Percentiles rank a stretch among this genome's conserved stretches.
Evolutionary conservation across 2,888 invertebrate species (phyloP).

Genomic region (Chydorus sphaericus): DNA sequence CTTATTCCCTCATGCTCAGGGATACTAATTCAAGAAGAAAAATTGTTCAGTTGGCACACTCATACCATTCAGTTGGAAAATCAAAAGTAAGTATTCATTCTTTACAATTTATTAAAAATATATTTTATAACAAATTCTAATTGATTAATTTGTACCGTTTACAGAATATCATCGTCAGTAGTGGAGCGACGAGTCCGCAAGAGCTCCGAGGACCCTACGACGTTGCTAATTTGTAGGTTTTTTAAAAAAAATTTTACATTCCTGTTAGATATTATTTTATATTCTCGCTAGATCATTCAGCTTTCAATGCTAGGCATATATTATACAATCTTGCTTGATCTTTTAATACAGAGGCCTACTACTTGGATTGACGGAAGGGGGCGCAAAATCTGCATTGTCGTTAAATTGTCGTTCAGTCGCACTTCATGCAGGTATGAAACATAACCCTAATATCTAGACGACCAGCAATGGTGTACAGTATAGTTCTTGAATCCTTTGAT

Average conservation of each 20-base stretch:
- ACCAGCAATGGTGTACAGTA: too few species aligned
- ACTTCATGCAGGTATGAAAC: constrained; percentile 1
- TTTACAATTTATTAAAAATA: neutral
- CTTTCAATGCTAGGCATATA: too few species aligned
- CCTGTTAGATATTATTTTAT: too few species aligned
- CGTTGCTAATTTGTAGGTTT: constrained; percentile 11
- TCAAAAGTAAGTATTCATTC: neutral
- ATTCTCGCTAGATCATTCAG: too few species aligned
- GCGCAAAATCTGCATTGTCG: neutral
- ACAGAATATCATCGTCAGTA: constrained; percentile 12
- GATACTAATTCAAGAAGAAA: constrained; percentile 10
- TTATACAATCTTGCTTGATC: neutral
- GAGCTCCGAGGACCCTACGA: constrained; percentile 12
- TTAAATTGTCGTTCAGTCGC: constrained; percentile 7
- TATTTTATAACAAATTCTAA: neutral
- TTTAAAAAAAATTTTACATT: neutral
- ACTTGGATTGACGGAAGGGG: constrained; percentile 12
- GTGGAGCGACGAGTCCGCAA: constrained; percentile 5
- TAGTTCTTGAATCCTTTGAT: neutral
- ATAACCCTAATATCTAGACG: neutral
- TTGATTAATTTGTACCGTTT: neutral
- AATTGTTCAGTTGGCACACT: constrained; percentile 6
- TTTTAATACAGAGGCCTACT: constrained; percentile 2
- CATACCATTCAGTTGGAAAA: constrained; percentile 12
- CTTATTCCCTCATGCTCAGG: neutral